Percentiles rank a stretch among this genome's conserved stretches.
Conservation (phyloP, 2,113 vertebrate genomes). For the Pelvicachromis taeniatus region DNA sequence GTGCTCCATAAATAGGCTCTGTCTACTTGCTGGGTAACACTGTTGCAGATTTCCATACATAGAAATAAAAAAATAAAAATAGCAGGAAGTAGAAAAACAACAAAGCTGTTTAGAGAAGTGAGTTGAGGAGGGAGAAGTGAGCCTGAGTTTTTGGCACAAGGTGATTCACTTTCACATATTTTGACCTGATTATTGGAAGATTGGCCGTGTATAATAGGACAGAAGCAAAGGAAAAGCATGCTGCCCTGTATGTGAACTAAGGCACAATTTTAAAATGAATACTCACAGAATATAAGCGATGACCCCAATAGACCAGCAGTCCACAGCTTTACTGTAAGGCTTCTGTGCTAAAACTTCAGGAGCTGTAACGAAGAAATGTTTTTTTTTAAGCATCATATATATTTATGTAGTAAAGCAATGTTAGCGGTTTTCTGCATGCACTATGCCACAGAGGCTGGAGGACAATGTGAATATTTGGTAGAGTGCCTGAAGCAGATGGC, state of each 20-base stretch:
- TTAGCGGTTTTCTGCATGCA: neutral
- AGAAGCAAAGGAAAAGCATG: neutral
- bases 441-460: neutral
- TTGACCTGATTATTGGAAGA: neutral
- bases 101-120: too few species aligned
- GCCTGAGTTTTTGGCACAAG: neutral
- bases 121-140: too few species aligned
- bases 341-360: constrained; percentile 77
- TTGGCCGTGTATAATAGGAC: neutral
- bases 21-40: neutral
- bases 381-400: neutral
- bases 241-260: neutral
- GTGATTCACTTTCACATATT: neutral
- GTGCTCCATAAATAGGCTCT: neutral
- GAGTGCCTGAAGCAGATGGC: constrained; percentile 19
- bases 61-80: neutral
- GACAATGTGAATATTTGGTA: neutral
- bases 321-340: constrained; percentile 78
- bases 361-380: constrained; percentile 41
- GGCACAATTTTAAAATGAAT: neutral
- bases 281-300: constrained; percentile 77
- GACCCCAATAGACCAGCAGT: constrained; percentile 79
- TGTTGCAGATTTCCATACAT: neutral
- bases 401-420: neutral
- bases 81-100: neutral